These are phyloP conservation scores for Drosophila truncata DNA, from an alignment of 1,140 invertebrate species.

Conservation along the genomic window DNA sequence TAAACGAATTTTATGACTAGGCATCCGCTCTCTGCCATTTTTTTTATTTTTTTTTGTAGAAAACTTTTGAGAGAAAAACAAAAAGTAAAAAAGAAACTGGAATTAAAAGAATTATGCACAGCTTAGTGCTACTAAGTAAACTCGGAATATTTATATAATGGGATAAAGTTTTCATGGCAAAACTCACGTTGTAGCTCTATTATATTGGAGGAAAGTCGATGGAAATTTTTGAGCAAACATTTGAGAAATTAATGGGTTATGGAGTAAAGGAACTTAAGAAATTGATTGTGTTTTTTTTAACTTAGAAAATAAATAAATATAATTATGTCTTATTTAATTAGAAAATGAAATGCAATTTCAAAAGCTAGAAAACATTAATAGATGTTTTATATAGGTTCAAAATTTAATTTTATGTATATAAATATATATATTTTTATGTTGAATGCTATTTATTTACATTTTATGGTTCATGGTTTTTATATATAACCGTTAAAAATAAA, in stretches of 20 bases:
- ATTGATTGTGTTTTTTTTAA: too few relatives aligned
- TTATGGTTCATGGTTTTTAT: too few relatives aligned
- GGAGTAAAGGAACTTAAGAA: too few relatives aligned
- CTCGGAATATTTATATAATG: slow-evolving; percentile 14
- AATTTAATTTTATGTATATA: too few relatives aligned
- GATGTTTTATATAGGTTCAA: too few relatives aligned
- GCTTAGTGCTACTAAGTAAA: slow-evolving; percentile 20
- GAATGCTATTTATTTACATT: background rate
- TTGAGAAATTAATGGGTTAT: background rate
- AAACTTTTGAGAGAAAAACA: slow-evolving; percentile 20
- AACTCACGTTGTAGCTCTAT: background rate
- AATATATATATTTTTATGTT: background rate
- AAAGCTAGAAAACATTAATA: too few relatives aligned
- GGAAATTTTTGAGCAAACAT: background rate
- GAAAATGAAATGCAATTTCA: too few relatives aligned
- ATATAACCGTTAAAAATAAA: too few relatives aligned
- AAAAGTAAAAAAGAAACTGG: slow-evolving; percentile 7
- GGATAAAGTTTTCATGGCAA: slow-evolving; percentile 16
- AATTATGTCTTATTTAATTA: too few relatives aligned
- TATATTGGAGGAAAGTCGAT: background rate
- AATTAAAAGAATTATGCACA: slow-evolving; percentile 31
- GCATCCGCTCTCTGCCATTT: slow-evolving; percentile 16
- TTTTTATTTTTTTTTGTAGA: slow-evolving; percentile 11
- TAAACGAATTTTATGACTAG: slow-evolving; percentile 42
- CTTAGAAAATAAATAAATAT: too few relatives aligned